Conservation (phyloP, 2,797 vertebrate genomes). For the Pseudochaenichthys georgianus region DNA sequence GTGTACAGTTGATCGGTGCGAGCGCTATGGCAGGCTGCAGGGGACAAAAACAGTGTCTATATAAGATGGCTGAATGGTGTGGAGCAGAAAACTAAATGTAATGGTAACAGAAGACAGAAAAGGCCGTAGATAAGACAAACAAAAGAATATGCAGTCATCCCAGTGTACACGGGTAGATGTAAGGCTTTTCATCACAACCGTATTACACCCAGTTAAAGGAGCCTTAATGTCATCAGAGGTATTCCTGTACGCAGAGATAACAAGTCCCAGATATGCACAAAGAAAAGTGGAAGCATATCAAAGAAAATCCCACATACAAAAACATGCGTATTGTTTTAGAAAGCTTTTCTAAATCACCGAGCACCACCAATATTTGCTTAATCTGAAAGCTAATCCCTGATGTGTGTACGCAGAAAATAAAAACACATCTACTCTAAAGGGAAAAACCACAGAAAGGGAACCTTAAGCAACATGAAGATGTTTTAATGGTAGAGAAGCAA, state of each 20-base stretch:
- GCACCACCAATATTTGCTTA: slow-evolving; percentile 5
- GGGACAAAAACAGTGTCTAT: slow-evolving; percentile 55
- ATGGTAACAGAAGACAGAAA: slow-evolving; percentile 21
- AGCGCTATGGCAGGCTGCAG: slow-evolving; percentile 87
- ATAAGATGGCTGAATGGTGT: slow-evolving; percentile 40
- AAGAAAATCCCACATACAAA: slow-evolving; percentile 24
- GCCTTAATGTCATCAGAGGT: slow-evolving; percentile 43
- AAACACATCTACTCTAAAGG: slow-evolving; percentile 3
- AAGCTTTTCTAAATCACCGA: slow-evolving; percentile 7
- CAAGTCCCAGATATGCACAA: slow-evolving; percentile 16
- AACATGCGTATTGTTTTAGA: slow-evolving; percentile 17
- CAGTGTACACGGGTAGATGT: slow-evolving; percentile 40
- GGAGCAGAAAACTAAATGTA: background rate
- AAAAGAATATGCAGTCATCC: slow-evolving; percentile 53
- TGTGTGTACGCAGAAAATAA: slow-evolving; percentile 9
- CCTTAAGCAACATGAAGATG: slow-evolving; percentile 24
- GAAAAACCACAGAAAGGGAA: slow-evolving; percentile 29
- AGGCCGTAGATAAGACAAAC: slow-evolving; percentile 34
- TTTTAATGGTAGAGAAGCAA: slow-evolving; percentile 51
- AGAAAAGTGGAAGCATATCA: slow-evolving; percentile 22
- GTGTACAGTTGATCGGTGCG: slow-evolving; percentile 84
- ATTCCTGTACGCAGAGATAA: slow-evolving; percentile 49
- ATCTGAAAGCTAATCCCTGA: background rate
- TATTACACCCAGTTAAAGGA: slow-evolving; percentile 15
- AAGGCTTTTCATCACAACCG: background rate